Conservation (phyloP, 2,797 vertebrate genomes). For the Sphaeramia orbicularis region DNA sequence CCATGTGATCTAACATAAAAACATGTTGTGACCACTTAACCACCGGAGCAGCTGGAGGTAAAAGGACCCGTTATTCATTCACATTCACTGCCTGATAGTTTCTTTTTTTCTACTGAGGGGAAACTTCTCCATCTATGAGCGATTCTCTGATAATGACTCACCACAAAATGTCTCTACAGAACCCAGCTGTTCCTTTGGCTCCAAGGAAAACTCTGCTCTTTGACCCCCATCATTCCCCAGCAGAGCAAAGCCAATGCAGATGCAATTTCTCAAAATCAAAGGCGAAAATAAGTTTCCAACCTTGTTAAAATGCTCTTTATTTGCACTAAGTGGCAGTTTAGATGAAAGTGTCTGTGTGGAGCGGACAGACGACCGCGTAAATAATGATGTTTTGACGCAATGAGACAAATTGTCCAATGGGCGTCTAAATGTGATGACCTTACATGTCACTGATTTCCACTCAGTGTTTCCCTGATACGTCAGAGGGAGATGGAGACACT, state of each 20-base stretch:
- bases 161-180: constrained; percentile 9
- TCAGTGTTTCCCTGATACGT: too few species aligned
- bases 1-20: too few species aligned
- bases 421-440: constrained; percentile 51
- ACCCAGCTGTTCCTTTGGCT: constrained; percentile 55
- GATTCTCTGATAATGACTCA: constrained; percentile 44
- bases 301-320: constrained; percentile 29
- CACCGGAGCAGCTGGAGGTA: constrained; percentile 33
- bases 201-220: constrained; percentile 33
- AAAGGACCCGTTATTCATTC: constrained; percentile 27
- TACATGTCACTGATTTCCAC: too few species aligned
- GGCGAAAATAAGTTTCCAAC: constrained; percentile 40
- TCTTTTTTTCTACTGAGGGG: constrained; percentile 14
- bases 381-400: constrained; percentile 35
- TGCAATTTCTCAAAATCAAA: constrained; percentile 25
- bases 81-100: constrained; percentile 14
- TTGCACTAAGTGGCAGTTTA: constrained; percentile 7
- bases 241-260: constrained; percentile 18
- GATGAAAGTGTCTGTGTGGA: not conserved
- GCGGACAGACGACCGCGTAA: constrained; percentile 13
- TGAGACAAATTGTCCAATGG: constrained; percentile 59
- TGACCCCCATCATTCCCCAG: constrained; percentile 26
- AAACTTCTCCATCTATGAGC: constrained; percentile 35
- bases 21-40: constrained; percentile 22
- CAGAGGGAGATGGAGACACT: too few species aligned